A percentile compares a stretch with the other conserved stretches of the same genome.
Evolutionary conservation across 2,888 invertebrate genomes (phyloP).

Genomic region (Cerastis rubricosa): DNA sequence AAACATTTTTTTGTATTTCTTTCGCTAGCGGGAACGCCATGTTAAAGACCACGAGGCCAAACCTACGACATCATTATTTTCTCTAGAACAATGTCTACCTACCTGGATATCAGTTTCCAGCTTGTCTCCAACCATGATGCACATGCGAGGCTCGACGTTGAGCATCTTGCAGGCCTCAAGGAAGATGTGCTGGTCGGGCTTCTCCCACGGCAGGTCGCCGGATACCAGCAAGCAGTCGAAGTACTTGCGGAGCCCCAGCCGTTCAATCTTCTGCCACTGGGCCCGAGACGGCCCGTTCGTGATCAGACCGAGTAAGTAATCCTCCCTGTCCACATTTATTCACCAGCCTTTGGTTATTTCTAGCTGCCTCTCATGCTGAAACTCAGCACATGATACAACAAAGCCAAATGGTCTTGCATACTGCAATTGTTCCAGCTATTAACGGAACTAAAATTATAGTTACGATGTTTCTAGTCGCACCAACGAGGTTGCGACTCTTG

Average conservation of each 20-base stretch:
- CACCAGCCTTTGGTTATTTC: constrained; percentile 86
- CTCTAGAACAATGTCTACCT: constrained; percentile 25
- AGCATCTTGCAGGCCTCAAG: constrained; percentile 95
- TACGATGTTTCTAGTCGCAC: constrained; percentile 48
- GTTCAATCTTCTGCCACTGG: constrained; percentile 97
- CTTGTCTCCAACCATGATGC: constrained; percentile 97
- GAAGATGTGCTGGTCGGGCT: constrained; percentile 96
- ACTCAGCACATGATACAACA: constrained; percentile 86
- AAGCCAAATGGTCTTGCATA: constrained; percentile 82
- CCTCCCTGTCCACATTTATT: constrained; percentile 91
- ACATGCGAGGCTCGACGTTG: constrained; percentile 93
- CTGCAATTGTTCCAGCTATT: constrained; percentile 61
- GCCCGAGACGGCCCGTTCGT: constrained; percentile 96
- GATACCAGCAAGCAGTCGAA: constrained; percentile 96
- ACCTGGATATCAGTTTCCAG: constrained; percentile 96
- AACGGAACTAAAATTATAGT: constrained; percentile 46
- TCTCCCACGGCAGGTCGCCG: constrained; percentile 96
- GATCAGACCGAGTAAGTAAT: constrained; percentile 95
- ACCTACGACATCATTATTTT: not conserved
- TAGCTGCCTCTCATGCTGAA: constrained; percentile 81
- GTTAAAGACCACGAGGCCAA: not conserved
- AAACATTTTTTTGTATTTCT: not conserved
- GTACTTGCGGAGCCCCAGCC: constrained; percentile 92
- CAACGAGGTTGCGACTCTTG: constrained; percentile 46
- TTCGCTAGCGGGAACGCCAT: not conserved